Evolutionary conservation across 2,888 invertebrate genomes (phyloP).

Genomic region (Rhodophaea formosa): DNA sequence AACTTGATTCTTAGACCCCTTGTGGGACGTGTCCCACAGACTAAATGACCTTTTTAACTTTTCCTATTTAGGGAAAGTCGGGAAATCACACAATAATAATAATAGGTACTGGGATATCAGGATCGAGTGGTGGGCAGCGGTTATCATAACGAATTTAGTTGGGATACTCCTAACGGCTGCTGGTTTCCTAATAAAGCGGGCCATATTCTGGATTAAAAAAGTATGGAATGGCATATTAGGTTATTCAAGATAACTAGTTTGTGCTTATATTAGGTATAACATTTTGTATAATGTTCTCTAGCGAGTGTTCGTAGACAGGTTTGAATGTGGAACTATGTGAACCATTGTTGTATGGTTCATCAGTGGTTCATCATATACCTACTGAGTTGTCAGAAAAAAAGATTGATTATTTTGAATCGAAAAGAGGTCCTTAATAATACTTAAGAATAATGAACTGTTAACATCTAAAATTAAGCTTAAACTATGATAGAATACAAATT

Average conservation of each 20-base stretch:
- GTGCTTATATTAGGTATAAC: too few relatives aligned
- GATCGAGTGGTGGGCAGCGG: constrained; percentile 52
- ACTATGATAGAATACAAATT: too few relatives aligned
- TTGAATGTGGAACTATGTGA: too few relatives aligned
- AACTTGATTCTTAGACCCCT: constrained; percentile 22
- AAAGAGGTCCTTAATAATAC: too few relatives aligned
- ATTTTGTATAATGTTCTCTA: too few relatives aligned
- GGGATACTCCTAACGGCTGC: constrained; percentile 13
- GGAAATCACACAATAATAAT: constrained; percentile 75
- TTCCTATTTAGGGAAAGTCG: constrained; percentile 76
- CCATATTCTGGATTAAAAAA: not conserved
- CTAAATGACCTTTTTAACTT: constrained; percentile 80
- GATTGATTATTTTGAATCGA: too few relatives aligned
- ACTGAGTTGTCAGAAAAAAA: too few relatives aligned
- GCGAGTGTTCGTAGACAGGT: too few relatives aligned
- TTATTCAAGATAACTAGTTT: not conserved
- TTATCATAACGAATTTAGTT: constrained; percentile 52
- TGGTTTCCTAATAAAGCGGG: constrained; percentile 9
- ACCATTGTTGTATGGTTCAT: too few relatives aligned
- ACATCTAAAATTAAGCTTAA: too few relatives aligned
- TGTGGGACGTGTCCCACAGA: constrained; percentile 62
- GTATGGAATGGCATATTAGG: not conserved
- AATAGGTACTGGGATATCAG: constrained; percentile 64
- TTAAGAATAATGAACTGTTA: too few relatives aligned
- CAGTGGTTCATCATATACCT: too few relatives aligned